Evolutionary conservation across 2,888 invertebrate genomes (phyloP).

Genomic region (Pherbina coryleti): DNA sequence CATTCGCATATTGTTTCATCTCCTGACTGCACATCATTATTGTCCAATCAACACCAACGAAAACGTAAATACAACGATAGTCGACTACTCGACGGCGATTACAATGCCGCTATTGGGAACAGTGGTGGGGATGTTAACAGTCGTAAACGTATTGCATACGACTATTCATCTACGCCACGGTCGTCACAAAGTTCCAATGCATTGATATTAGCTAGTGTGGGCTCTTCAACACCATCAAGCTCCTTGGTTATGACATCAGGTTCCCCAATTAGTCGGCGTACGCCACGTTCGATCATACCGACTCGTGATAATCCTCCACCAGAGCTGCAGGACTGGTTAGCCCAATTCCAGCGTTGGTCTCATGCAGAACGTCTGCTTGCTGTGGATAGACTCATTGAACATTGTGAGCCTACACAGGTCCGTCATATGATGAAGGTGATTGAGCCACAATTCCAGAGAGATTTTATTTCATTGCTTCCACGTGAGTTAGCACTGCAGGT

Average conservation of each 20-base stretch:
- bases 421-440: slow-evolving; percentile 98
- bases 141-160: slow-evolving; percentile 69
- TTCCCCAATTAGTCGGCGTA: slow-evolving; percentile 62
- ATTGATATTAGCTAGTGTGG: slow-evolving; percentile 9
- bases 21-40: slow-evolving; percentile 38
- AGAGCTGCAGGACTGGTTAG: slow-evolving; percentile 81
- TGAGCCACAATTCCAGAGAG: slow-evolving; percentile 97
- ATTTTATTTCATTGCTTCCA: slow-evolving; percentile 96
- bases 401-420: slow-evolving; percentile 93
- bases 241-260: slow-evolving; percentile 41
- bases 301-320: slow-evolving; percentile 86
- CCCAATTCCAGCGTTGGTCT: slow-evolving; percentile 86
- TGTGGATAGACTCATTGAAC: slow-evolving; percentile 88
- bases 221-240: slow-evolving; percentile 46
- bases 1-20: slow-evolving; percentile 47
- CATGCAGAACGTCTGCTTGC: slow-evolving; percentile 90
- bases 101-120: slow-evolving; percentile 48
- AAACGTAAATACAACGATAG: slow-evolving; percentile 68
- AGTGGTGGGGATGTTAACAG: slow-evolving; percentile 54
- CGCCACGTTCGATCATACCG: slow-evolving; percentile 75
- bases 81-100: slow-evolving; percentile 59
- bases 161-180: slow-evolving; percentile 64
- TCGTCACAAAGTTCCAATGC: slow-evolving; percentile 52
- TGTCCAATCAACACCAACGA: slow-evolving; percentile 56
- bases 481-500: slow-evolving; percentile 96